Base-by-base conservation (phyloP, 2,888 invertebrate genomes). In the Orthosia gothica region DNA sequence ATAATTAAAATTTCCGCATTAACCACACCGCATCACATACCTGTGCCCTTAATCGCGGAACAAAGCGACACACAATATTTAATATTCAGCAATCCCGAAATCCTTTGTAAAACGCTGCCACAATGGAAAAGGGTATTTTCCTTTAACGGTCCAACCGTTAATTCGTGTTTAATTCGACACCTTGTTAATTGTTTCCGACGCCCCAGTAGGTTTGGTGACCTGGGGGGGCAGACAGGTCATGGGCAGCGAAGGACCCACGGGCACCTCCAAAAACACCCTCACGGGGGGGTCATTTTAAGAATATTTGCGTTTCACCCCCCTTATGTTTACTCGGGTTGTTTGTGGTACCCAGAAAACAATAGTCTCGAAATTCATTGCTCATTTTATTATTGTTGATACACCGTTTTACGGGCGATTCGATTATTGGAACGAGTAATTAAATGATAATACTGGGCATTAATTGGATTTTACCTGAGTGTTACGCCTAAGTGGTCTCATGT, bases 141-240 rank as follows among this genome's bases (percentile, higher is more conserved):
- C 95, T 95, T 94, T 95, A 95, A 95, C 95, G 95, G 94, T 93
- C 92, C 90, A 91, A 94, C 92, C 95, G 95, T 95, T 96, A 96
- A 96, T 95, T 96, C 95, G 95, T 94, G 95, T 96, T 95, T 96
- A 96, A 96, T 96, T 96, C 96, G 96, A 96, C 96, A 96, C 96
- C 96, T 96, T 95, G 96, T 96, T 96, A 96, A 96, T 96, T 96
- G 96, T 96, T 96, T 96, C 92, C 94, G 92, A 94, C 95, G 93
- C 95, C 94, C 93, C 92, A 91, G 94, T 94, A 94, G 93, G 94
- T 95, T 94, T 95, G 95, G 95, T 94, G 96, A 95, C 96, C 96
- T 95, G 93, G 91, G 88, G 86, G 87, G 90, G 90, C 78, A 88
- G 91, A 91, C 91, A 91, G 92, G 91, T 90, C 91, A 91, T 91